These are phyloP conservation scores for Mastomys coucha DNA, from an alignment of 2,113 vertebrate species.

Conservation along the genomic window DNA sequence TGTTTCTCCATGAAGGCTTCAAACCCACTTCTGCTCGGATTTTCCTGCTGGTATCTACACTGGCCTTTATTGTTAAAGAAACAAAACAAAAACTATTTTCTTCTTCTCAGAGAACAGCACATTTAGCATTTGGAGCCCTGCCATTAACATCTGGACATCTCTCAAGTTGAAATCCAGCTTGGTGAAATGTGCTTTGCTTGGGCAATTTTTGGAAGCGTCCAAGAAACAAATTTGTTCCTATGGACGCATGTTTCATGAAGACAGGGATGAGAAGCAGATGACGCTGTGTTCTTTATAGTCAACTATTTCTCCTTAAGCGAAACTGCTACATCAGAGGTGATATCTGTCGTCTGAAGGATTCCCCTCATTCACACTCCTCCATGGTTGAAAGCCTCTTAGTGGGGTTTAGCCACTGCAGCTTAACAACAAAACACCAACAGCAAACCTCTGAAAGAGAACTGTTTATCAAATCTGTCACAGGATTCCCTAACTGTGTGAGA, in stretches of 20 bases:
- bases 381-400: slow-evolving; percentile 25
- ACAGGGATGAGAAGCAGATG: not conserved
- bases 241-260: not conserved
- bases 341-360: not conserved
- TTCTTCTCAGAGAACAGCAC: slow-evolving; percentile 54
- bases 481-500: slow-evolving; percentile 3
- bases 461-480: slow-evolving; percentile 13
- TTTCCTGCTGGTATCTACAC: slow-evolving; percentile 61
- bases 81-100: slow-evolving; percentile 34
- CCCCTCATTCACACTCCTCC: not conserved
- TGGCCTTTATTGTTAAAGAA: slow-evolving; percentile 73
- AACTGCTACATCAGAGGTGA: not conserved
- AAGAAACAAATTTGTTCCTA: slow-evolving; percentile 50
- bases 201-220: slow-evolving; percentile 65
- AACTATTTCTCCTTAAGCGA: not conserved
- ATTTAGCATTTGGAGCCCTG: slow-evolving; percentile 64
- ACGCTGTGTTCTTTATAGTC: not conserved
- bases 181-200: slow-evolving; percentile 72
- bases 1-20: not conserved
- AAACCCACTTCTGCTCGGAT: slow-evolving; percentile 49
- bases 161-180: slow-evolving; percentile 66
- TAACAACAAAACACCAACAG: not conserved
- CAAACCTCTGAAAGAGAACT: not conserved
- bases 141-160: slow-evolving; percentile 72
- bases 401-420: not conserved